phyloP scores from a whole-genome alignment of 2,113 vertebrate species.

The Pithys albifrons region DNA sequence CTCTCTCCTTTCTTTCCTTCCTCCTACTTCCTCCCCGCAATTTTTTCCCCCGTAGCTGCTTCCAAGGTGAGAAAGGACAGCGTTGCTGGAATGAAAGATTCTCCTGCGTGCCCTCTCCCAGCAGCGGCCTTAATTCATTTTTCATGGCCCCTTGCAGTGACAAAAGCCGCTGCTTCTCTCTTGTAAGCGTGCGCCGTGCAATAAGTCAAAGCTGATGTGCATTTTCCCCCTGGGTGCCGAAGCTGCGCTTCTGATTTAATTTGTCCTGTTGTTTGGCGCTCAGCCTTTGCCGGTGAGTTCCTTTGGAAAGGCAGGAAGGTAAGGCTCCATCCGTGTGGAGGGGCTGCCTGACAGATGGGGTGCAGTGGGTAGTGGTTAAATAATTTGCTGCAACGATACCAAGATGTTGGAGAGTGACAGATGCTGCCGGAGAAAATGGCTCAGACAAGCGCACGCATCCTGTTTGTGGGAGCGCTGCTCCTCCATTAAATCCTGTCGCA shows the following conservation, averaged over 20 bases:
- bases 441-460: neutral
- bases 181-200: constrained; percentile 73
- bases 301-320: constrained; percentile 49
- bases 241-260: constrained; percentile 79
- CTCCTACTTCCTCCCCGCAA: neutral
- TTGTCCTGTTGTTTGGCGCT: constrained; percentile 77
- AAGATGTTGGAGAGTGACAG: constrained; percentile 60
- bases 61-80: constrained; percentile 82
- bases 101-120: constrained; percentile 77
- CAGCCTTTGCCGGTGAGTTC: constrained; percentile 55
- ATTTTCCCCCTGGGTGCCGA: constrained; percentile 76
- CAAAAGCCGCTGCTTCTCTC: constrained; percentile 80
- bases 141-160: constrained; percentile 82
- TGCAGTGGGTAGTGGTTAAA: constrained; percentile 71
- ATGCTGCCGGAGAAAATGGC: constrained; percentile 54
- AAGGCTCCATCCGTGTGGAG: neutral
- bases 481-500: neutral
- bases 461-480: neutral
- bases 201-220: constrained; percentile 83
- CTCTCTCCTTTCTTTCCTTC: neutral
- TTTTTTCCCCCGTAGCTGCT: neutral
- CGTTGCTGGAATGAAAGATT: constrained; percentile 76
- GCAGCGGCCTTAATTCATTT: constrained; percentile 83
- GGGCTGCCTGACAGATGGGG: constrained; percentile 70
- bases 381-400: constrained; percentile 68